Percentiles rank a stretch among this genome's conserved stretches.
Evolutionary conservation across 2,888 invertebrate species (phyloP).

Genomic region (Plagodis pulveraria): DNA sequence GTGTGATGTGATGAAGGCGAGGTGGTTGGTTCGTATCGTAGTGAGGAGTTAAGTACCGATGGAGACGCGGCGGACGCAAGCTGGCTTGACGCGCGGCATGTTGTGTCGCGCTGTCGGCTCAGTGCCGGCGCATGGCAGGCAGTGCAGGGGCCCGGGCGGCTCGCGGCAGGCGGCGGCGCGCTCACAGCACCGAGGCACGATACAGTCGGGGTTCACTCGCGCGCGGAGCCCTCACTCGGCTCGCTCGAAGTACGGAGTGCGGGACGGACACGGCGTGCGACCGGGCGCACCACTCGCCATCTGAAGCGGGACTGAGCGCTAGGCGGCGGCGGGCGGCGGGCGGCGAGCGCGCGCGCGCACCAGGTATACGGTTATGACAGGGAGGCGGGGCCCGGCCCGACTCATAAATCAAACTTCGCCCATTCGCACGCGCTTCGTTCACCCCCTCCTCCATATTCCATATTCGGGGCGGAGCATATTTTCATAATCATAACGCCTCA

Average conservation of each 20-base stretch:
- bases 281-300: conserved; percentile 82
- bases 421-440: conserved; percentile 86
- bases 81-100: conserved; percentile 84
- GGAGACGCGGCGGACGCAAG: conserved; percentile 84
- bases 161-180: conserved; percentile 50
- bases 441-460: conserved; percentile 87
- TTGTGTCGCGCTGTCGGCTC: conserved; percentile 65
- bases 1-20: conserved; percentile 58
- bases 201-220: conserved; percentile 55
- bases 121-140: conserved; percentile 77
- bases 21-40: conserved; percentile 48
- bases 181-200: conserved; percentile 44
- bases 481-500: conserved; percentile 85
- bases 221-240: conserved; percentile 62
- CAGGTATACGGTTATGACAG: conserved; percentile 88
- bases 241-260: conserved; percentile 61
- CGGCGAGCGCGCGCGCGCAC: conserved; percentile 85
- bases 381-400: conserved; percentile 86
- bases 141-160: conserved; percentile 48
- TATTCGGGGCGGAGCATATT: conserved; percentile 86
- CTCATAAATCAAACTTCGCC: conserved; percentile 89
- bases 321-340: conserved; percentile 72
- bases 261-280: conserved; percentile 62
- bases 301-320: conserved; percentile 83
- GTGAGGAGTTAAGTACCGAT: conserved; percentile 76